Conservation (phyloP, 2,888 invertebrate species). For the Rhabditoides inermis region DNA sequence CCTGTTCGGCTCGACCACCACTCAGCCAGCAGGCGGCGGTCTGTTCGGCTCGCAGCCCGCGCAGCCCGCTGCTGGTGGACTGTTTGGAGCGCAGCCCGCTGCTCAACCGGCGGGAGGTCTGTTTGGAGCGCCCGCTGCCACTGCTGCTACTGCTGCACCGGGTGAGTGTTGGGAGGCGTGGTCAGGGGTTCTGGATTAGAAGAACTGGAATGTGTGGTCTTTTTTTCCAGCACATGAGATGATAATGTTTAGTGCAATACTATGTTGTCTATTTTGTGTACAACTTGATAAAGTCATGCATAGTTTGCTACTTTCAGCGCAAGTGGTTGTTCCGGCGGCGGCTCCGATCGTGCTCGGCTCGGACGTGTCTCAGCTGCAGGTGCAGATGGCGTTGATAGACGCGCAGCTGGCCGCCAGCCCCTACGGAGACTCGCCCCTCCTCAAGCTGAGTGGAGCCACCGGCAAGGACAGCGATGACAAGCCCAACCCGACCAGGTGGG, state of each 20-base stretch:
- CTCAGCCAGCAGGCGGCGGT: constrained; percentile 7
- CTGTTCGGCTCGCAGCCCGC: constrained; percentile 13
- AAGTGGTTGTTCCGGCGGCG: constrained; percentile 14
- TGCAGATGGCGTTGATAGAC: constrained; percentile 66
- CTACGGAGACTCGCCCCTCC: constrained; percentile 75
- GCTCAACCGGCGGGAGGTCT: no score
- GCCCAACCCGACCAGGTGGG: constrained; percentile 16
- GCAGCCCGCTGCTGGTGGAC: constrained; percentile 1
- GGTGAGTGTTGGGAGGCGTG: no score
- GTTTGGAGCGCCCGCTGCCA: no score
- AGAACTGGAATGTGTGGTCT: no score
- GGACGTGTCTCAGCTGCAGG: constrained; percentile 29
- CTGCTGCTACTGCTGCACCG: no score
- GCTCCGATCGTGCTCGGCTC: constrained; percentile 36
- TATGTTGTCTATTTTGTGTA: no score
- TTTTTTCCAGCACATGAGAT: no score
- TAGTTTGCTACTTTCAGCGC: no score
- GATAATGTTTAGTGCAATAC: no score
- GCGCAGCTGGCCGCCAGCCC: constrained; percentile 67
- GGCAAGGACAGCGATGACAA: constrained; percentile 15
- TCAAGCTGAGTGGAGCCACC: constrained; percentile 14
- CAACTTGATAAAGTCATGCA: no score
- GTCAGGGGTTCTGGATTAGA: no score
- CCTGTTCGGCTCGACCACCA: constrained; percentile 14
- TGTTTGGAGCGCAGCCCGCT: constrained; percentile 9